Conservation (phyloP, 2,113 vertebrate genomes). For the Riparia riparia region DNA sequence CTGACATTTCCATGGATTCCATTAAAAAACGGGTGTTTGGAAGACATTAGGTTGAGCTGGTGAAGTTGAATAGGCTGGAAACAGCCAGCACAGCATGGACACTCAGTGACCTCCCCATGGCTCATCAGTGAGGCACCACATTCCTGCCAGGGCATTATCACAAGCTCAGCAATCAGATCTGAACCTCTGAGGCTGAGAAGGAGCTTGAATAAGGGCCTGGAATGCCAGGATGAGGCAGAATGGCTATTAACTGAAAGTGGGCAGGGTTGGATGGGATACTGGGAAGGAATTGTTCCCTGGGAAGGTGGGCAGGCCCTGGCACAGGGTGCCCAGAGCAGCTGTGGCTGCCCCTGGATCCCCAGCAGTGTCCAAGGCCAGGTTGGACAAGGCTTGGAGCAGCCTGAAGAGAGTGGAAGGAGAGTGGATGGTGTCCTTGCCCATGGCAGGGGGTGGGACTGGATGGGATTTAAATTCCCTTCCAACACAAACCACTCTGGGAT, state of each 20-base stretch:
- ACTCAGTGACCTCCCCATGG: background rate
- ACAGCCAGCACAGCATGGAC: background rate
- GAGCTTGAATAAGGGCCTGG: background rate
- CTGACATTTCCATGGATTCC: background rate
- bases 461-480: rapidly evolving
- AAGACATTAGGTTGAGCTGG: background rate
- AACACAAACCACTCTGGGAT: rapidly evolving
- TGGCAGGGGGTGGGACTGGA: background rate
- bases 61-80: background rate
- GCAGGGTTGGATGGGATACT: rapidly evolving
- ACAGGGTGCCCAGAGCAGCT: background rate
- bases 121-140: rapidly evolving
- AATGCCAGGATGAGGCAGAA: background rate
- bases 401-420: background rate
- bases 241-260: background rate
- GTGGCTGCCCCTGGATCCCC: background rate
- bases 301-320: background rate
- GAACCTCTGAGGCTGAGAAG: background rate
- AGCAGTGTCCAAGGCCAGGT: background rate
- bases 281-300: background rate
- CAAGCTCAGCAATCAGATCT: background rate
- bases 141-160: background rate
- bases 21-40: background rate
- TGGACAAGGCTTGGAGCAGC: background rate
- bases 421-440: background rate